Base-by-base conservation (phyloP, 2,888 invertebrate species). In the Arctia plantaginis region DNA sequence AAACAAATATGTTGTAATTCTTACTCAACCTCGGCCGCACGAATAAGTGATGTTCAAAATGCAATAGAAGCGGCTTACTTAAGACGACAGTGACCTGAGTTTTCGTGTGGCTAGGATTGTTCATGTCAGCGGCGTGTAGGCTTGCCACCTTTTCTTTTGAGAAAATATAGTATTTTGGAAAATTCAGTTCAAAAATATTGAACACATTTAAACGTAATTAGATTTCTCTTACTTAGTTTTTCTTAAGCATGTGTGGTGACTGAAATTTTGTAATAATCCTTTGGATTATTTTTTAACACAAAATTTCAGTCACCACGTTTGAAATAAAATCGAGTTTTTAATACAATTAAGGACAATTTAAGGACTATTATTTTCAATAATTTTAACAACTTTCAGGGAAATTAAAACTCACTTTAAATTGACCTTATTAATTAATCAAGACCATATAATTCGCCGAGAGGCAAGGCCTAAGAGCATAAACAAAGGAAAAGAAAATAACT, bases 21-120 rank as follows among this genome's bases (percentile, higher is more conserved):
- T 55, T 55, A 55, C 51, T 55, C 12, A 55, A 55, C 23, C 51
- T 55, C 51, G 51, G 51, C 51, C 51, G 23, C n/a, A 55, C n/a
- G n/a, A 55, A 55, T 23, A n/a, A 55, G 51, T 55, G 51, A 55
- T 55, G 51, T n/a, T 55, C 51, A 55, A 55, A 55, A 55, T 55
- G 51, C 51, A 55, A 55, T 55, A n/a, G 10, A 55, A n/a, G n/a
- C n/a, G 51, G 23, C 23, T 55, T 55, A 55, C 51, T 12, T 55
- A 55, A 55, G 51, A 55, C 51, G n/a, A 23, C 23, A 55, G 51
- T 55, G 51, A n/a, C 51, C 51, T 55, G 51, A 51, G 51, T 51
- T 51, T 51, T 51, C 2, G 51, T 51, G 51, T 51, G 51, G 51
- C 23, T 47, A 47, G 20, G 18, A 4, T 55, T 55, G 23, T 55